Evolutionary conservation across 2,888 invertebrate genomes (phyloP).

Genomic region (Operophtera brumata): DNA sequence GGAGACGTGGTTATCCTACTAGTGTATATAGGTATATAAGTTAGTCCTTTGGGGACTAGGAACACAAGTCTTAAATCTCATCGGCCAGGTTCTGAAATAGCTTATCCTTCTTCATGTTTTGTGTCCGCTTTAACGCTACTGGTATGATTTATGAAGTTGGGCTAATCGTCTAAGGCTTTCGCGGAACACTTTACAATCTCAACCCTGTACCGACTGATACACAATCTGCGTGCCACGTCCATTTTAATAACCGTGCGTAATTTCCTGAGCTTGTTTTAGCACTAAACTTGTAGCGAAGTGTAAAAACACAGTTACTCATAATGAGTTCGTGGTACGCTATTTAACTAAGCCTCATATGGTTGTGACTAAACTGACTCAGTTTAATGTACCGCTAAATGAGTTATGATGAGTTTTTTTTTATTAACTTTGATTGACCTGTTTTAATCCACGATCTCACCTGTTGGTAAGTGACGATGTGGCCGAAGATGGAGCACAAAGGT

Average conservation of each 20-base stretch:
- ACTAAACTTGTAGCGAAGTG: constrained; percentile 21
- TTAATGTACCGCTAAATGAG: constrained; percentile 7
- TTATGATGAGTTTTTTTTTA: background rate
- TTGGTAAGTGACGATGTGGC: too few species aligned
- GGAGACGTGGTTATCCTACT: too few species aligned
- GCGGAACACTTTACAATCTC: background rate
- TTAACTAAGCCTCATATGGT: constrained; percentile 8
- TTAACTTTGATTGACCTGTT: background rate
- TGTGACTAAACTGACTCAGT: constrained; percentile 20
- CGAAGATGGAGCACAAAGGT: too few species aligned
- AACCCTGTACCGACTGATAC: background rate
- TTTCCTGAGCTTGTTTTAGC: constrained; percentile 27
- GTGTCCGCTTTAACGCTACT: background rate
- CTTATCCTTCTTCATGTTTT: background rate
- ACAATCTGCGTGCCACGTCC: background rate
- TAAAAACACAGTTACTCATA: constrained; percentile 36
- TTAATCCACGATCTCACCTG: too few species aligned
- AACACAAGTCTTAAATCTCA: background rate
- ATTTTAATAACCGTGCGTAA: constrained; percentile 38
- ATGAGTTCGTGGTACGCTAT: constrained; percentile 38
- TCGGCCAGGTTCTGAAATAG: background rate
- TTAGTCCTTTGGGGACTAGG: too few species aligned
- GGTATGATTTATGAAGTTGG: background rate
- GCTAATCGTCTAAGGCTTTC: background rate
- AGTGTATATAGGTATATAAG: too few species aligned